Conservation (phyloP, 2,113 vertebrate species). For the Irena cyanogastra region DNA sequence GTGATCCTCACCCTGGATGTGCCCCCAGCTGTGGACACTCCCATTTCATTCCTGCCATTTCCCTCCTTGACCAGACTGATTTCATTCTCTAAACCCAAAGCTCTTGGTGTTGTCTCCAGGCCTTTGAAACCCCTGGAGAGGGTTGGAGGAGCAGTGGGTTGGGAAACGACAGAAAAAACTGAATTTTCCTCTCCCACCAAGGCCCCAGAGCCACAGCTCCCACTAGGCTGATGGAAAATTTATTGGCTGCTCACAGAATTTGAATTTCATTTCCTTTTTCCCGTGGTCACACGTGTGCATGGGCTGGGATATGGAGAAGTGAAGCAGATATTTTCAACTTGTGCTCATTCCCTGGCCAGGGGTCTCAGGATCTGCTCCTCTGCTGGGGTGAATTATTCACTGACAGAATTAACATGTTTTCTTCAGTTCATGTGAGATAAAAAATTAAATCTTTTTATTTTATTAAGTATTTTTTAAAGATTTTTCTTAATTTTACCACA, state of each 20-base stretch:
- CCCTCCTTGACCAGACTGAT: not conserved
- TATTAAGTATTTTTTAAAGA: no score
- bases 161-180: not conserved
- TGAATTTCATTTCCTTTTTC: not conserved
- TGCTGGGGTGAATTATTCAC: not conserved
- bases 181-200: not conserved
- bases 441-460: not conserved
- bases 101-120: not conserved
- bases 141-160: not conserved
- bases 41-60: not conserved
- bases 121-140: not conserved
- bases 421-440: not conserved
- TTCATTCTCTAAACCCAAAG: not conserved
- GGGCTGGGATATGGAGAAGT: not conserved
- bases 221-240: not conserved
- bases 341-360: not conserved
- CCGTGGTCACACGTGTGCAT: not conserved
- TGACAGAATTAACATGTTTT: not conserved
- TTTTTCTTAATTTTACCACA: not conserved
- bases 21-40: not conserved
- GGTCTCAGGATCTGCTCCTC: not conserved
- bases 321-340: not conserved
- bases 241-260: not conserved
- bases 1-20: not conserved
- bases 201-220: not conserved